Conservation (phyloP, 1,140 invertebrate genomes). For the Eriocheir sinensis region DNA sequence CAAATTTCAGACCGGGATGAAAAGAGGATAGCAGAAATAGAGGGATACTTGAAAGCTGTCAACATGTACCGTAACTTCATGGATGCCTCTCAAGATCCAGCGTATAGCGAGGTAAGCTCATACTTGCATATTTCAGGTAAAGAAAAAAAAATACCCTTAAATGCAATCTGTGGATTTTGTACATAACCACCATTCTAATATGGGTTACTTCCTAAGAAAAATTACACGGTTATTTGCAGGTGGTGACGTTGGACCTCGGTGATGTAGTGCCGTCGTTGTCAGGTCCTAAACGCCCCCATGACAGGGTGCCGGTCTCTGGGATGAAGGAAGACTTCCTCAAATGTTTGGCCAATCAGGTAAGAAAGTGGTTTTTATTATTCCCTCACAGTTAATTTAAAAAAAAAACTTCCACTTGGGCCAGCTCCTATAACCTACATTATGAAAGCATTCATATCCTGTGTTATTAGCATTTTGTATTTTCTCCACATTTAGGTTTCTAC, state of each 20-base stretch:
- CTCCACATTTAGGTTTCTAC: too few species aligned
- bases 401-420: too few species aligned
- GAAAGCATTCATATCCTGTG: too few species aligned
- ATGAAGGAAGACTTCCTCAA: conserved; percentile 95
- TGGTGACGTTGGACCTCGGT: conserved; percentile 92
- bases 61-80: conserved; percentile 93
- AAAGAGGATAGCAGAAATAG: conserved; percentile 91
- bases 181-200: too few species aligned
- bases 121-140: conserved; percentile 80
- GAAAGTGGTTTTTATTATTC: conserved; percentile 80
- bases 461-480: too few species aligned
- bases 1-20: conserved; percentile 88
- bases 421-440: too few species aligned
- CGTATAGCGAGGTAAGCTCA: conserved; percentile 87
- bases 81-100: conserved; percentile 90
- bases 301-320: conserved; percentile 93
- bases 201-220: too few species aligned
- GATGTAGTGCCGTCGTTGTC: conserved; percentile 97
- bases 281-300: conserved; percentile 98
- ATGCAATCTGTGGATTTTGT: too few species aligned
- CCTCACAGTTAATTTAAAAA: too few species aligned
- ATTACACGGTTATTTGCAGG: conserved; percentile 83
- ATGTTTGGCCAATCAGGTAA: conserved; percentile 95
- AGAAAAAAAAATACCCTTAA: too few species aligned
- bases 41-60: conserved; percentile 91